phyloP scores from a whole-genome alignment of 2,888 invertebrate genomes.

The Amphimallon solstitiale region DNA sequence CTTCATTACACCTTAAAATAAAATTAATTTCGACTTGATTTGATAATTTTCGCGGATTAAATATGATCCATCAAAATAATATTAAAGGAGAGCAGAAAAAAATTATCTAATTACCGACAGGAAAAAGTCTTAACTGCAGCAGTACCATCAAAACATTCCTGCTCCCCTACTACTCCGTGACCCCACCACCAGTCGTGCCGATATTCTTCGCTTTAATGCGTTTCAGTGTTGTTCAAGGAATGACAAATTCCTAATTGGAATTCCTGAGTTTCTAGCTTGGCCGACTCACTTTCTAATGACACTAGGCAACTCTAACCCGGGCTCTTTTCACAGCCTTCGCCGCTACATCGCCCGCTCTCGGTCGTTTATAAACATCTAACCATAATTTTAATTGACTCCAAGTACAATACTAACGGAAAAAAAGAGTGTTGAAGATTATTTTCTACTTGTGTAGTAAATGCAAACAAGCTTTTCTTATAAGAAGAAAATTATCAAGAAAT shows the following conservation, averaged over 20 bases:
- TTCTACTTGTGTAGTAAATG: too few species aligned
- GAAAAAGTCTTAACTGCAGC: neutral
- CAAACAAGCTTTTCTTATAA: too few species aligned
- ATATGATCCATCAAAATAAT: neutral
- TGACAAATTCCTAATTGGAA: conserved; percentile 64
- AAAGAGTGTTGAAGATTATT: too few species aligned
- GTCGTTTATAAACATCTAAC: conserved; percentile 51
- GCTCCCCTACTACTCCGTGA: neutral
- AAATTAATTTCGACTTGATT: conserved; percentile 4
- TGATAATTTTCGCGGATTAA: conserved; percentile 3
- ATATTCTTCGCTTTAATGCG: conserved; percentile 47
- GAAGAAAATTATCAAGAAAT: too few species aligned
- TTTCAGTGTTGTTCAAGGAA: conserved; percentile 59
- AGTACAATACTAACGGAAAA: too few species aligned
- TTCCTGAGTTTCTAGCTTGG: conserved; percentile 59
- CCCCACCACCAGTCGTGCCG: conserved; percentile 27
- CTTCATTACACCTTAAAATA: conserved; percentile 11
- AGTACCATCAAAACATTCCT: conserved; percentile 9
- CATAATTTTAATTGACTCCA: conserved; percentile 60
- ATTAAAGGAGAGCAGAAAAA: conserved; percentile 1
- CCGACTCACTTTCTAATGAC: conserved; percentile 59
- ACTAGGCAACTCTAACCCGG: conserved; percentile 53
- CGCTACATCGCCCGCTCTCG: conserved; percentile 42
- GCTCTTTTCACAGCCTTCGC: conserved; percentile 14
- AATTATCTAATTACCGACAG: neutral